phyloP scores from a whole-genome alignment of 2,113 vertebrate species.

The Pygathrix nemaeus region DNA sequence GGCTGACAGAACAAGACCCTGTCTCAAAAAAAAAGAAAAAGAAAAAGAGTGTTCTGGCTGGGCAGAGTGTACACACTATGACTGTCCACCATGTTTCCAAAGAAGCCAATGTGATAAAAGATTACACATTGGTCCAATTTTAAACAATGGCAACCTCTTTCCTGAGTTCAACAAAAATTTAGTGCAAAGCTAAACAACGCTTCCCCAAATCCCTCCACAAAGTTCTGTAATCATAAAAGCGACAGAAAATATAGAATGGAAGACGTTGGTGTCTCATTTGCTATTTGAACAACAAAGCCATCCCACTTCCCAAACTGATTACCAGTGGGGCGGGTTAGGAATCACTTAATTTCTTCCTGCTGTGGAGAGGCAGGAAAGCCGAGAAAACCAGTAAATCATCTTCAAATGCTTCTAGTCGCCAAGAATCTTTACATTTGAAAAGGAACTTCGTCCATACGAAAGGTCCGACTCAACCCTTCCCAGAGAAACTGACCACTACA shows the following conservation, averaged over 20 bases:
- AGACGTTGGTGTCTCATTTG: neutral
- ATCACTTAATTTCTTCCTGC: neutral
- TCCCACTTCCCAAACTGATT: neutral
- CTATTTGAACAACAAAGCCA: neutral
- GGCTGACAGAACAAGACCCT: neutral
- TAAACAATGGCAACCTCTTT: neutral
- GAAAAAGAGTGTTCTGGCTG: neutral
- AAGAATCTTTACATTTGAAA: slow-evolving; percentile 50
- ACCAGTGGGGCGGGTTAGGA: neutral
- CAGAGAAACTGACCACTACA: neutral
- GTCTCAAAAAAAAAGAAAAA: neutral
- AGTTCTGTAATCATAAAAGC: neutral
- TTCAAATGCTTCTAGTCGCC: neutral
- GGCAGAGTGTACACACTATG: neutral
- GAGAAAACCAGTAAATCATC: slow-evolving; percentile 51
- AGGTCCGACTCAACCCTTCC: neutral
- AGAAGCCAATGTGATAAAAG: neutral
- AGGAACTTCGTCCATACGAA: slow-evolving; percentile 31
- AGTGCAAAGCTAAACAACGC: neutral
- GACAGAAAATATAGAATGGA: neutral
- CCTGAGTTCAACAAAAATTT: neutral
- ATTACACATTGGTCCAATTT: neutral
- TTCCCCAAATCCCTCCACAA: neutral
- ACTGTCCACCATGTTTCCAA: neutral
- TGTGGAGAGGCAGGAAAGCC: neutral